Base-by-base conservation (phyloP, 1,140 invertebrate species). In the Samia ricini region DNA sequence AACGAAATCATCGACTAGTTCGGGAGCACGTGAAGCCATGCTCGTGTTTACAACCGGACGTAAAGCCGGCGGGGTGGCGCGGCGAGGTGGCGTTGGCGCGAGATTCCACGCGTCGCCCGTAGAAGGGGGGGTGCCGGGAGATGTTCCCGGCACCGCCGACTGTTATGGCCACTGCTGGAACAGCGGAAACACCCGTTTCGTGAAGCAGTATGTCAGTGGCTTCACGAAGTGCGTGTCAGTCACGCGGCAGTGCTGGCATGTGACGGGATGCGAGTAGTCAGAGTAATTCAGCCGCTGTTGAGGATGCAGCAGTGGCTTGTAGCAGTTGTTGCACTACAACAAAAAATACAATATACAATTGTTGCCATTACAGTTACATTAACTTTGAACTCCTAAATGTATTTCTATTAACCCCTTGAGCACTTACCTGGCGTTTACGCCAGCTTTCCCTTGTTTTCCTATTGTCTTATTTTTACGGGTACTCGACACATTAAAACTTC, bases 211-310 rank as follows among this genome's bases (percentile, higher is more conserved):
- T 29, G 93, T 91, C 71, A 98, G 89, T 15, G 96, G 95, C 90
- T 98, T 98, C 64, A 98, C 97, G 89, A 99, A 99, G 91, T 99
- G 98, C 33, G 96, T 96, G 90, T 98, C 98, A 64, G 97, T 92
- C 15, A 94, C 94, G 71, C 95, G 94, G 92, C 98, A 99, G 83
- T 96, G 95, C 7, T 96, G 97, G 91, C 98, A 99, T 61, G 95
- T 94, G 75, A 98, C 94, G 72, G 95, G 94, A 77, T 97, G 96
- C 85, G 97, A 98, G 92, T 98, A 99, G 91, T 99, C 97, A 71
- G 97, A 98, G 93, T 97, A 99, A 90, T 96, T 96, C 65, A 98
- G 91, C 69, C 96, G 93, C 89, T 98, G 96, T 76, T 96, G 95
- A 7, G 96, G 95, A 78, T 95, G 94, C 76, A 98, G 94, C 58